phyloP scores from a whole-genome alignment of 35 echinoderm and acorn worm genomes.

The Lytechinus variegatus region DNA sequence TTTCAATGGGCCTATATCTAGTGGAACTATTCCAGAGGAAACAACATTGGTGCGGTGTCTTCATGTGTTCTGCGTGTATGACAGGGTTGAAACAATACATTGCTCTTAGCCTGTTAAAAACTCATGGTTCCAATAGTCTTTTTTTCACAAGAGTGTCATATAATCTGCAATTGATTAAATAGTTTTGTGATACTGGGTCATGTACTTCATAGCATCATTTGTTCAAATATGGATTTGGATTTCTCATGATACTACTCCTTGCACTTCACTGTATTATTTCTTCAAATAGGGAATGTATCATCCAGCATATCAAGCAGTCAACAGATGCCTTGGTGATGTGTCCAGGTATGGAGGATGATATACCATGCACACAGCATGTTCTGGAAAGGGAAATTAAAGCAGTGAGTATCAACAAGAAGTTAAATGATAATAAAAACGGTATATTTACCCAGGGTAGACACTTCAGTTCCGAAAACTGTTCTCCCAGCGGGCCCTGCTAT shows the following conservation, averaged over 20 bases:
- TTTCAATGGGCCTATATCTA: constrained; percentile 87
- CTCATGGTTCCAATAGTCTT: too few relatives aligned
- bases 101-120: background rate
- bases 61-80: background rate
- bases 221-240: too few relatives aligned
- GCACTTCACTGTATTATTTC: background rate
- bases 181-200: too few relatives aligned
- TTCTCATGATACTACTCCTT: background rate
- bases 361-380: constrained; percentile 68
- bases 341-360: constrained; percentile 67
- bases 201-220: too few relatives aligned
- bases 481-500: too few relatives aligned
- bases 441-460: too few relatives aligned
- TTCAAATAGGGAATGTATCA: constrained; percentile 81
- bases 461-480: too few relatives aligned
- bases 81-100: background rate
- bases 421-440: too few relatives aligned
- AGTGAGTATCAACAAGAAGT: constrained; percentile 55
- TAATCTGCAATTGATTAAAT: too few relatives aligned
- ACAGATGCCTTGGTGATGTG: constrained; percentile 83
- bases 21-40: background rate
- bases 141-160: too few relatives aligned
- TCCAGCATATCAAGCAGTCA: constrained; percentile 65
- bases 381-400: constrained; percentile 93
- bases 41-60: background rate